A percentile compares a stretch with the other conserved stretches of the same genome.
phyloP scores from a whole-genome alignment of 2,113 vertebrate genomes.

The Cavia aperea region DNA sequence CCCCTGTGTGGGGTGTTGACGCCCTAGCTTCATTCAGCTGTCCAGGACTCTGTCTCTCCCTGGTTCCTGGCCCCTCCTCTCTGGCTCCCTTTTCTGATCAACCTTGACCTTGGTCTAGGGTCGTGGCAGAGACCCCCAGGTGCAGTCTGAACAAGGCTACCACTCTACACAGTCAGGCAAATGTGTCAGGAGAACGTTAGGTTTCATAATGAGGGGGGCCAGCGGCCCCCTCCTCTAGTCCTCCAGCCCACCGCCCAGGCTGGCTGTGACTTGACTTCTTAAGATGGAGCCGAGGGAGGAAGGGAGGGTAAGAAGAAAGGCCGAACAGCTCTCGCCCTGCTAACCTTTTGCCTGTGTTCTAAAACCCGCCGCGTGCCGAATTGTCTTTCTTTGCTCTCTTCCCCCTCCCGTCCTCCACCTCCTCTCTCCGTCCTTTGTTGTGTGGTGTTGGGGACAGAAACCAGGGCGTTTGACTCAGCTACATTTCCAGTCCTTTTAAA shows the following conservation, averaged over 20 bases:
- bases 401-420: not conserved
- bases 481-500: not conserved
- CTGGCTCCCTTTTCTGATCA: conserved; percentile 25
- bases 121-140: conserved; percentile 69
- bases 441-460: not conserved
- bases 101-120: conserved; percentile 33
- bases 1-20: not conserved
- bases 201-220: conserved; percentile 57
- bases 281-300: not conserved
- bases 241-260: not conserved
- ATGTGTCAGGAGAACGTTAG: conserved; percentile 68
- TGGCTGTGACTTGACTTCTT: conserved; percentile 15
- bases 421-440: not conserved
- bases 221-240: conserved; percentile 27
- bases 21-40: not conserved
- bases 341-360: not conserved
- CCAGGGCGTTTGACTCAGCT: not conserved
- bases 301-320: not conserved
- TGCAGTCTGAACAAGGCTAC: conserved; percentile 62
- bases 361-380: not conserved
- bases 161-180: not conserved
- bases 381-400: not conserved
- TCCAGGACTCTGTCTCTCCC: not conserved
- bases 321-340: not conserved
- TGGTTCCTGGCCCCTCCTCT: not conserved